A percentile compares a stretch with the other conserved stretches of the same genome.
These are phyloP conservation scores for Dasypogon diadema DNA, from an alignment of 2,888 invertebrate genomes.

Conservation along the genomic window DNA sequence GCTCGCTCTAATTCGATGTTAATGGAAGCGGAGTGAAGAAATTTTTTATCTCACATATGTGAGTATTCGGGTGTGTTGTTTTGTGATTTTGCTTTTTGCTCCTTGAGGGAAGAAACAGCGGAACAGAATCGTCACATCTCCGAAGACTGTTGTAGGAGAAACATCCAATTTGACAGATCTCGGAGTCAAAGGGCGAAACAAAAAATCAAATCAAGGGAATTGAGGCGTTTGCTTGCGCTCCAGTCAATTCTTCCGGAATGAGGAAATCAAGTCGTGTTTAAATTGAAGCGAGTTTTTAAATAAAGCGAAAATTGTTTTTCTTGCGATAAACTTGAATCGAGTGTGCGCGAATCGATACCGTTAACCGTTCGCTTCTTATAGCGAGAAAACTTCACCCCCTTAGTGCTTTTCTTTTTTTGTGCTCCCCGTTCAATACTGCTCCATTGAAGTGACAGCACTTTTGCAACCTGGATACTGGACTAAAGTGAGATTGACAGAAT, in stretches of 20 bases:
- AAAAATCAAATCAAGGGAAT: neutral
- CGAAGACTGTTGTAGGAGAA: constrained; percentile 59
- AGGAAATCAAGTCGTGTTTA: too few species aligned
- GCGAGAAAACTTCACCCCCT: neutral
- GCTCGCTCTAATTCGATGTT: neutral
- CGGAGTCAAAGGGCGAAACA: constrained; percentile 8
- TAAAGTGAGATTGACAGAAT: neutral
- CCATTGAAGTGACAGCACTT: neutral
- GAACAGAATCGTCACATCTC: constrained; percentile 59
- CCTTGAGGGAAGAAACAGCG: constrained; percentile 52
- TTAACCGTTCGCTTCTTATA: constrained; percentile 15
- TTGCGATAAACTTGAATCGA: neutral
- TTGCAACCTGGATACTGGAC: constrained; percentile 1
- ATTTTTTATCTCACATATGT: constrained; percentile 37
- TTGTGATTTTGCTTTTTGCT: constrained; percentile 52
- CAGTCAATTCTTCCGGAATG: neutral
- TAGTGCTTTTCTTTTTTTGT: too few species aligned
- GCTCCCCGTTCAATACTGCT: neutral
- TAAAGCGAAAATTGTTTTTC: neutral
- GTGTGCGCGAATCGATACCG: constrained; percentile 54
- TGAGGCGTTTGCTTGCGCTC: neutral
- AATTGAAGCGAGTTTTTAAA: too few species aligned
- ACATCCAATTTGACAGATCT: constrained; percentile 46
- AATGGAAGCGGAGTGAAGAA: neutral
- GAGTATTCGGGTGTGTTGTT: constrained; percentile 33